phyloP scores from a whole-genome alignment of 1,140 invertebrate genomes.

The Trichonephila inaurata region DNA sequence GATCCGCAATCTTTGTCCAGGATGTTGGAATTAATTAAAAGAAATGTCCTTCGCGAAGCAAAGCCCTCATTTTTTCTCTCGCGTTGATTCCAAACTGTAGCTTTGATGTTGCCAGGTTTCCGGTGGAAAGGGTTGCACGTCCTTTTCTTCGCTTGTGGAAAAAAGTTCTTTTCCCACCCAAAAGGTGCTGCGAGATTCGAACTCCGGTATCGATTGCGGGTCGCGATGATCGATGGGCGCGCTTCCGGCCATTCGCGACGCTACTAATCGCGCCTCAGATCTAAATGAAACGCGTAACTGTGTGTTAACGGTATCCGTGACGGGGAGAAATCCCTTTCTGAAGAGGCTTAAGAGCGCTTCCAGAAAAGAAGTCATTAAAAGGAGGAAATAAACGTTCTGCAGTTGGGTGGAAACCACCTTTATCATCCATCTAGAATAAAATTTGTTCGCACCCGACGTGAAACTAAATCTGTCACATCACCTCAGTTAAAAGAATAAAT shows the following conservation, averaged over 20 bases:
- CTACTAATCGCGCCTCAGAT: background rate
- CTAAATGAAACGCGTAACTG: constrained; percentile 30
- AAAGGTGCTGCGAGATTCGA: background rate
- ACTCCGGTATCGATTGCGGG: background rate
- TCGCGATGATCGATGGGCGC: constrained; percentile 10
- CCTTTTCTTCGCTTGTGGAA: background rate
- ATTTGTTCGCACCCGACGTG: too few species aligned
- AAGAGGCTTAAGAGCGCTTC: background rate
- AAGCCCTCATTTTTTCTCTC: constrained; percentile 29
- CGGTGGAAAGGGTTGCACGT: background rate
- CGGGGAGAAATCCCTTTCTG: background rate
- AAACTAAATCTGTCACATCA: too few species aligned
- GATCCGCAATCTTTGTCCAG: constrained; percentile 44
- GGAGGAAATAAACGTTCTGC: constrained; percentile 7
- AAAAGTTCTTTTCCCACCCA: background rate
- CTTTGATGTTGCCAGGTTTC: constrained; percentile 41
- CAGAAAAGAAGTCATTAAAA: constrained; percentile 10
- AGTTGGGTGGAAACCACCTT: background rate
- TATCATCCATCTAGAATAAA: too few species aligned
- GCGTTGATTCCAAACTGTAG: background rate
- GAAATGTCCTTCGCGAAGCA: constrained; percentile 53
- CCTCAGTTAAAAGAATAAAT: too few species aligned
- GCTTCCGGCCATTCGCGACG: background rate
- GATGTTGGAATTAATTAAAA: constrained; percentile 64
- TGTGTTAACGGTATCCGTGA: constrained; percentile 26